Evolutionary conservation across 2,888 invertebrate genomes (phyloP).

Genomic region (Parnassius glacialis): DNA sequence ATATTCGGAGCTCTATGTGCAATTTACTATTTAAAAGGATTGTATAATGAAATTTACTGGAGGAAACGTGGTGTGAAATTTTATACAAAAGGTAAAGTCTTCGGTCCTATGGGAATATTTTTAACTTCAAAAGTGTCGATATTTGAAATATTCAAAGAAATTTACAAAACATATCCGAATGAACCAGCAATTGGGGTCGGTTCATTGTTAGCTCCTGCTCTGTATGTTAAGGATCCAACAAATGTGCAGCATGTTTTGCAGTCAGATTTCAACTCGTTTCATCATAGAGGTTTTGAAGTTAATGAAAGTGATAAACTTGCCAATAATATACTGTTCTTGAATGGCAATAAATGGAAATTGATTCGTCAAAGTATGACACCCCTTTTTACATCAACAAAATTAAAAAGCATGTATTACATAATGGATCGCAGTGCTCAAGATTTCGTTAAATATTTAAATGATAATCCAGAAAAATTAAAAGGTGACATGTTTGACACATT

Average conservation of each 20-base stretch:
- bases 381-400: constrained; percentile 54
- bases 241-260: constrained; percentile 26
- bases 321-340: constrained; percentile 46
- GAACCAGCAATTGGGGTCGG: constrained; percentile 51
- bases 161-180: constrained; percentile 46
- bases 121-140: constrained; percentile 37
- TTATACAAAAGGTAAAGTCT: constrained; percentile 38
- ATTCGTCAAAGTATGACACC: constrained; percentile 59
- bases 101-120: constrained; percentile 46
- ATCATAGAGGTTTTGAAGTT: constrained; percentile 45
- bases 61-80: constrained; percentile 48
- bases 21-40: constrained; percentile 11
- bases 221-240: constrained; percentile 34
- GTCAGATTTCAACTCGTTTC: constrained; percentile 47
- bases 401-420: constrained; percentile 62
- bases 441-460: constrained; percentile 47
- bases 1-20: no score
- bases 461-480: constrained; percentile 31
- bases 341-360: constrained; percentile 58
- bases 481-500: constrained; percentile 40
- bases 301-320: constrained; percentile 43
- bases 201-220: constrained; percentile 27
- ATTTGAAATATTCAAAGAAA: constrained; percentile 42
- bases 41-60: constrained; percentile 51
- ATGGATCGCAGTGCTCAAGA: constrained; percentile 56